These are phyloP conservation scores for Drosophila auraria DNA, from an alignment of 1,140 invertebrate genomes.

Conservation along the genomic window DNA sequence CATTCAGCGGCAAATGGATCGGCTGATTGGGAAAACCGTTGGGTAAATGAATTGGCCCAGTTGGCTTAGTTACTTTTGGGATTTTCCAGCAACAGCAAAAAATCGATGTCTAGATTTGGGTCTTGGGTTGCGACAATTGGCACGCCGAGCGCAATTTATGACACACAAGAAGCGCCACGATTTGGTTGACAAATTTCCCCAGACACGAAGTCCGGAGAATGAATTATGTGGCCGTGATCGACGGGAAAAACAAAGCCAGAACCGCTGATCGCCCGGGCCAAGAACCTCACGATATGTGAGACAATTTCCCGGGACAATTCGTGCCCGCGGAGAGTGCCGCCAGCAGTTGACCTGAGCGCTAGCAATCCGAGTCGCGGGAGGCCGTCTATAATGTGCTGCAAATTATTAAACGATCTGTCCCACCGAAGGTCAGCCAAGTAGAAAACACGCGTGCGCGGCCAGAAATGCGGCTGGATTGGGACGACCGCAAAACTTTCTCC, in stretches of 20 bases:
- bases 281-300: conserved; percentile 72
- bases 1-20: conserved; percentile 3
- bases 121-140: conserved; percentile 50
- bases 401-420: conserved; percentile 69
- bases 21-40: conserved; percentile 12
- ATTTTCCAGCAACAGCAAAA: neutral
- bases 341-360: conserved; percentile 8
- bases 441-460: conserved; percentile 43
- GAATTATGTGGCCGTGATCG: conserved; percentile 81
- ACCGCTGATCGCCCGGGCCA: conserved; percentile 24
- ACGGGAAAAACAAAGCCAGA: conserved; percentile 46
- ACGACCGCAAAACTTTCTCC: conserved; percentile 55
- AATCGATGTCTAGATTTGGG: conserved; percentile 25
- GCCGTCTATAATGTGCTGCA: conserved; percentile 58
- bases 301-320: conserved; percentile 61
- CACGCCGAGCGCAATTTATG: conserved; percentile 64
- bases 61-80: neutral
- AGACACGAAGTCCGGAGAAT: conserved; percentile 67
- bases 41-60: conserved; percentile 19
- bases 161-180: conserved; percentile 70
- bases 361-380: conserved; percentile 10
- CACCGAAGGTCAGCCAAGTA: conserved; percentile 50
- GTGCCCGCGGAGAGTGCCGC: conserved; percentile 46
- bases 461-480: conserved; percentile 5
- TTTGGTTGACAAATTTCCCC: conserved; percentile 79